phyloP scores from a whole-genome alignment of 2,888 invertebrate genomes.

The Mycalesis mineus region DNA sequence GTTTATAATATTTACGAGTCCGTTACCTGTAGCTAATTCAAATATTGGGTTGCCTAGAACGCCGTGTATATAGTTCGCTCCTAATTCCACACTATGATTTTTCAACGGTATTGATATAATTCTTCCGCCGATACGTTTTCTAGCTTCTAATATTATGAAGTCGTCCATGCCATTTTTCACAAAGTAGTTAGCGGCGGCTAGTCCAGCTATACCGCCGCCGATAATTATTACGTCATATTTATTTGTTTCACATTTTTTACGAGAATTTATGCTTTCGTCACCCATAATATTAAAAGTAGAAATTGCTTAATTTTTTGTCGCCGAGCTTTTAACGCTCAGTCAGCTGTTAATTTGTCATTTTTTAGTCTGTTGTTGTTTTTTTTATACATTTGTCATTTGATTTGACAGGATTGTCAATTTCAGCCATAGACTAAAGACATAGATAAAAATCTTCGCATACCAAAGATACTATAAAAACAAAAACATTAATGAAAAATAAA shows the following conservation, averaged over 20 bases:
- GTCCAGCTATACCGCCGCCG: slow-evolving; percentile 91
- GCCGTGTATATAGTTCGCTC: slow-evolving; percentile 96
- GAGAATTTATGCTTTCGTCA: slow-evolving; percentile 73
- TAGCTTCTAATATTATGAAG: slow-evolving; percentile 88
- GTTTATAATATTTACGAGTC: slow-evolving; percentile 90
- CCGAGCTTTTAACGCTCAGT: slow-evolving; percentile 60
- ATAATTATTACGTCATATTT: slow-evolving; percentile 87
- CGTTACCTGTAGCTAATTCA: slow-evolving; percentile 89
- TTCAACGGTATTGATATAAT: slow-evolving; percentile 85
- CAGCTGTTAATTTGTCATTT: slow-evolving; percentile 47
- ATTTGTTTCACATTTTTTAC: slow-evolving; percentile 68
- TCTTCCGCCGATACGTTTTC: slow-evolving; percentile 88
- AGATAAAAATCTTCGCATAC: too few species aligned
- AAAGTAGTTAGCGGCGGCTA: slow-evolving; percentile 90
- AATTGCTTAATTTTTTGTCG: slow-evolving; percentile 54
- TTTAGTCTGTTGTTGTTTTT: slow-evolving; percentile 1
- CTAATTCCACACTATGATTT: slow-evolving; percentile 86
- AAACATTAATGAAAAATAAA: too few species aligned
- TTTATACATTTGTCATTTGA: too few species aligned
- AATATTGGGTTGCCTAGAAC: slow-evolving; percentile 93
- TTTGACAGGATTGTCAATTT: background rate
- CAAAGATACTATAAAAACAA: too few species aligned
- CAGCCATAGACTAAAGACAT: too few species aligned
- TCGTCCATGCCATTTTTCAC: slow-evolving; percentile 87
- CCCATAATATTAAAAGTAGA: slow-evolving; percentile 67